Base-by-base conservation (phyloP, 2,888 invertebrate species). In the Hyposoter didymator region DNA sequence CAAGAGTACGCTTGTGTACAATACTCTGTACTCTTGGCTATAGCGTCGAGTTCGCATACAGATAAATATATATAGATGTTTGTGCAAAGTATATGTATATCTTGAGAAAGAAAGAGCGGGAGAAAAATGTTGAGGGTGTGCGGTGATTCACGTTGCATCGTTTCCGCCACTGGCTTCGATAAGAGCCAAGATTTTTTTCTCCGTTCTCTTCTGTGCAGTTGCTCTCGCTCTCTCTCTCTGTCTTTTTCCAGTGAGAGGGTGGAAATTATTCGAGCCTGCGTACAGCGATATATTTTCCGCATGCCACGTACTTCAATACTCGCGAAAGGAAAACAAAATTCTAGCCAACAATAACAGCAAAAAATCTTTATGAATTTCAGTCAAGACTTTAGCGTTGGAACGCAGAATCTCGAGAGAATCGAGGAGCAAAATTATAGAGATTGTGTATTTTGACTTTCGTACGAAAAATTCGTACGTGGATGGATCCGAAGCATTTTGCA, bases 101-200 rank as follows among this genome's bases (percentile, higher is more conserved):
- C 22, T 67, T 70, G 79, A 75, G 47, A 45, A 35, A 67, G 66
- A 28, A 39, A 19, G 52, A 70, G 83, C 47, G 79, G 67, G 62
- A 59, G 39, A 62, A 69, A 59, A 72, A 78, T 35, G 85, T 83
- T 78, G 85, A 83, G 83, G 85, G 85, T 69, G 76, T 55, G 66
- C 72, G 70, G 88, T 88, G 87, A 88, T 88, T 88, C 87, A 88
- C 87, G 88, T 82, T 72, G 74, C 87, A 88, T 87, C 88, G 86
- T 88, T 88, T 88, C 88, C 88, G 87, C 85, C 84, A 86, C 86
- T 84, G 87, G 84, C 88, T 85, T 87, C 88, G 87, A 87, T 87
- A 87, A 87, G 86, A 87, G 85, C 88, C 87, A 87, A 87, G 84
- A 87, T 81, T 88, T 88, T 88, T 88, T 89, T 84, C 83, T 82